Evolutionary conservation across 2,113 vertebrate genomes (phyloP).

Genomic region (Crocuta crocuta): DNA sequence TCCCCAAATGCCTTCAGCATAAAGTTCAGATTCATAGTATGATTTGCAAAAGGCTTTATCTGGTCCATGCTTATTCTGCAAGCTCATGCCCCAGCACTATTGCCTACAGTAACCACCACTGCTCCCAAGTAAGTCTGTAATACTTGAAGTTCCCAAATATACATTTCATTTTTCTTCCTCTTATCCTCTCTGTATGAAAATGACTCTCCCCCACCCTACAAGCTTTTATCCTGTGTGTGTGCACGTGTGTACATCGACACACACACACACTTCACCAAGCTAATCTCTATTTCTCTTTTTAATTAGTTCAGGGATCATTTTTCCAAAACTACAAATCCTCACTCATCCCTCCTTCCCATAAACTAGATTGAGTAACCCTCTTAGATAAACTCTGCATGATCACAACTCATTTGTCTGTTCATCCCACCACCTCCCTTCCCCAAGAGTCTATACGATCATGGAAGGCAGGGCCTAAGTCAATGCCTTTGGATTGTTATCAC

Average conservation of each 20-base stretch:
- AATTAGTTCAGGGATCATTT: neutral
- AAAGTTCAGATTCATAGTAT: neutral
- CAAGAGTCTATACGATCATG: neutral
- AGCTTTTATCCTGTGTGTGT: neutral
- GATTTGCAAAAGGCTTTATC: neutral
- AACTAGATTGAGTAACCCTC: neutral
- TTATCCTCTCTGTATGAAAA: neutral
- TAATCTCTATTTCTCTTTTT: neutral
- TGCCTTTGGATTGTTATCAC: neutral
- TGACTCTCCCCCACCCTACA: neutral
- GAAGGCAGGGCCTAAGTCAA: neutral
- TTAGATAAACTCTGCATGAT: neutral
- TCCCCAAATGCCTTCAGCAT: neutral
- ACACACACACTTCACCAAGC: neutral
- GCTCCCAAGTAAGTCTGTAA: neutral
- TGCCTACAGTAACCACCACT: neutral
- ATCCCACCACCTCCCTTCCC: neutral
- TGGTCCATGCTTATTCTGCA: neutral
- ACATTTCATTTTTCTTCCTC: neutral
- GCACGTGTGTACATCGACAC: neutral
- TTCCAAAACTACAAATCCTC: neutral
- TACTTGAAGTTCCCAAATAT: neutral
- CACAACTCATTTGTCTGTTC: neutral
- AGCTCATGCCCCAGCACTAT: neutral
- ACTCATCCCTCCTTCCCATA: neutral